Evolutionary conservation across 2,113 vertebrate genomes (phyloP).

Genomic region (Nestor notabilis): DNA sequence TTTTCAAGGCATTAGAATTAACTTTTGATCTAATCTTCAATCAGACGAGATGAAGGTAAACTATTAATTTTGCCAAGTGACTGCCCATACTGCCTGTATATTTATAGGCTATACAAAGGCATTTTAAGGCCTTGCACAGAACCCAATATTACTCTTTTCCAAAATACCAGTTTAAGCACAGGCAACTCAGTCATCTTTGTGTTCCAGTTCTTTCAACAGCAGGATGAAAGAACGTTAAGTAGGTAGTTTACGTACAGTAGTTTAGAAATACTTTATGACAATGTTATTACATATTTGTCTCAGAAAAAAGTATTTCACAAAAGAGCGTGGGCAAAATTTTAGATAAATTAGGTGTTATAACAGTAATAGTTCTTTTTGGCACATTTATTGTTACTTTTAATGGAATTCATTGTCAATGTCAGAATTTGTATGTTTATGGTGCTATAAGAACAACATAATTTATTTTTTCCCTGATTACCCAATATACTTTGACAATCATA

Average conservation of each 20-base stretch:
- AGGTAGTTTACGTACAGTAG: not conserved
- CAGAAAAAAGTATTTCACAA: not conserved
- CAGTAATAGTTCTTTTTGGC: not conserved
- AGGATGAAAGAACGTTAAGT: not conserved
- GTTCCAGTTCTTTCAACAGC: not conserved
- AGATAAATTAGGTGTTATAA: not conserved
- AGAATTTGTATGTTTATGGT: not conserved
- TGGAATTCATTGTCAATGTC: not conserved
- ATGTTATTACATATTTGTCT: not conserved
- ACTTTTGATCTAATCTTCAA: not conserved
- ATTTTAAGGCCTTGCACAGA: not conserved
- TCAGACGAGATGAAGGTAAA: not conserved
- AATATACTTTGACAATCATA: not conserved
- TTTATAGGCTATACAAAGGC: not conserved
- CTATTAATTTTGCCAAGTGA: not conserved
- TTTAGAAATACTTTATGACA: not conserved
- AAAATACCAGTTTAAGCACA: not conserved
- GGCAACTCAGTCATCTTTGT: not conserved
- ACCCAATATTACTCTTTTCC: not conserved
- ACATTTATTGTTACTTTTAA: not conserved
- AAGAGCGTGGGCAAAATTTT: not conserved
- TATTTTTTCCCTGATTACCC: not conserved
- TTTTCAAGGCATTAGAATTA: not conserved
- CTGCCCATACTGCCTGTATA: not conserved
- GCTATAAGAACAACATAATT: not conserved